These are phyloP conservation scores for Drosophila busckii DNA, from an alignment of 1,140 invertebrate genomes.

Conservation along the genomic window DNA sequence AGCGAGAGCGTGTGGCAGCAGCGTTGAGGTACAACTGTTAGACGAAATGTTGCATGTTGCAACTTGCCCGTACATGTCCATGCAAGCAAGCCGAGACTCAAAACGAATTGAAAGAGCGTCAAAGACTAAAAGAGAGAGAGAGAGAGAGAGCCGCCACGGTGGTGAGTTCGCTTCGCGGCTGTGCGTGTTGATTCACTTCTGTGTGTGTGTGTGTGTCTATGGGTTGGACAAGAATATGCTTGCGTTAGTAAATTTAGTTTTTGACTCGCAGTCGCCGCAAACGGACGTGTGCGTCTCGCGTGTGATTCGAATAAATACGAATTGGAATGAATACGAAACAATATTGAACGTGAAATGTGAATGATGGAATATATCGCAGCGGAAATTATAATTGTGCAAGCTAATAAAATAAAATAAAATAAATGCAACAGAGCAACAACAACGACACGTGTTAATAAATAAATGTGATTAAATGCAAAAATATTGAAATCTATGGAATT, in stretches of 20 bases:
- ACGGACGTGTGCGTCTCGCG: conserved; percentile 60
- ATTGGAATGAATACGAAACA: conserved; percentile 57
- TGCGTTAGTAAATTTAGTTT: conserved; percentile 51
- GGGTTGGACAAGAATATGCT: too few species aligned
- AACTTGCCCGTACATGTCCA: too few species aligned
- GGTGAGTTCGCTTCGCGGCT: too few species aligned
- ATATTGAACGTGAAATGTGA: conserved; percentile 25
- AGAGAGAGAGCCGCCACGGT: too few species aligned
- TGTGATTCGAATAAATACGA: conserved; percentile 24
- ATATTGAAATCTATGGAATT: conserved; percentile 3
- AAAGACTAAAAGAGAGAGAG: too few species aligned
- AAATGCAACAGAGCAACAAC: conserved; percentile 4
- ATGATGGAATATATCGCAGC: conserved; percentile 6
- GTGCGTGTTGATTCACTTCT: too few species aligned
- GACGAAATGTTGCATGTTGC: too few species aligned
- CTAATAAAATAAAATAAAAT: background rate
- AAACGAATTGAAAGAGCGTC: too few species aligned
- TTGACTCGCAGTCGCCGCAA: conserved; percentile 52
- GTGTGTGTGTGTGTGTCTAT: too few species aligned
- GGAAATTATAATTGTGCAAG: conserved; percentile 14
- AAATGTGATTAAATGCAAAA: conserved; percentile 8
- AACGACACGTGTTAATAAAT: conserved; percentile 15
- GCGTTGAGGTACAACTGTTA: too few species aligned
- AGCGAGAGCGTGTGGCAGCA: too few species aligned
- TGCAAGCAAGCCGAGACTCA: too few species aligned